phyloP scores from a whole-genome alignment of 2,113 vertebrate genomes.

The Leptocoma aspasia region DNA sequence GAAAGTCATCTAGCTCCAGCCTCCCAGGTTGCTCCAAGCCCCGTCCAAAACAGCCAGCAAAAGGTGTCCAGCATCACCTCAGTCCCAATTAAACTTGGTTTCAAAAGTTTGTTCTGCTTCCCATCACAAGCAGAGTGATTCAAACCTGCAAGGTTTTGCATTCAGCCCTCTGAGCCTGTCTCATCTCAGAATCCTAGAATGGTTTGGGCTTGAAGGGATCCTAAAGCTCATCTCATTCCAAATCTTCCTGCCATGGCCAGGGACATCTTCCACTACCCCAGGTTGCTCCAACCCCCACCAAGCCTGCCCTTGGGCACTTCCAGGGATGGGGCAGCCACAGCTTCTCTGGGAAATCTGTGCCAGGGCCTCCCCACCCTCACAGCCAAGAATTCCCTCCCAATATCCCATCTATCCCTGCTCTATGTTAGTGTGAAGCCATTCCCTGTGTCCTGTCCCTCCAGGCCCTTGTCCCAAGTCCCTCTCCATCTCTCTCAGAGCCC shows the following conservation, averaged over 20 bases:
- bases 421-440: neutral
- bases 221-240: neutral
- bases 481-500: neutral
- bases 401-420: rapidly evolving
- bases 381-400: rapidly evolving
- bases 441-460: neutral
- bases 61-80: neutral
- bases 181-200: neutral
- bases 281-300: rapidly evolving
- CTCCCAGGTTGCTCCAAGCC: neutral
- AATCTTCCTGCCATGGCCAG: neutral
- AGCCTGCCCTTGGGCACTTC: rapidly evolving
- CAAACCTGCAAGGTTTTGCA: rapidly evolving
- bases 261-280: rapidly evolving
- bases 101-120: neutral
- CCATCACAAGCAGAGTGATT: neutral
- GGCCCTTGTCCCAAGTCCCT: rapidly evolving
- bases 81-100: neutral
- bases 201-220: neutral
- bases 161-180: neutral
- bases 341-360: neutral
- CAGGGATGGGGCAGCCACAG: neutral
- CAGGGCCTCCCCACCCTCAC: rapidly evolving
- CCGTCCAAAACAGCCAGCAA: rapidly evolving
- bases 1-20: neutral